Base-by-base conservation (phyloP, 1,140 invertebrate species). In the Solen grandis region DNA sequence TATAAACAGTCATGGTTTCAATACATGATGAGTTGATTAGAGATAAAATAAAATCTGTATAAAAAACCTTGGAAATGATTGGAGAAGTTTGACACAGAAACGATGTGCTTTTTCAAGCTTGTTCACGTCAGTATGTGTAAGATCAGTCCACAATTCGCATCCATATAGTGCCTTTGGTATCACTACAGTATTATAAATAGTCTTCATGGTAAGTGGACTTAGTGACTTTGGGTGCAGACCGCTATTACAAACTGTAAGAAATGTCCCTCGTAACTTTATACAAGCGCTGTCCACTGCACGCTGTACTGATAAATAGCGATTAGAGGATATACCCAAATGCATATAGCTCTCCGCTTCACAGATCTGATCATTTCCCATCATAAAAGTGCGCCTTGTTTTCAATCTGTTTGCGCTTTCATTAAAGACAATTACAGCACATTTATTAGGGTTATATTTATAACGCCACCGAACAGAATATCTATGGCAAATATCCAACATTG, bases 91-190 rank as follows among this genome's bases (percentile, higher is more conserved):
- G 2, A 70, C 0, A 38, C 68, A 70, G 38, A 54, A 70, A 3
- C 50, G 8, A 22, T 70, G 68, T 2, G 50, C 22, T 2, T 5
- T 31, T 54, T 70, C 29, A 1, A 52, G 29, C n/a, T 36, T 1
- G 14, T 31, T 10, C 27, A 70, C 57, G 52, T 55, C 52, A 5
- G 46, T n/a, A 0, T 0, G 4, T 1, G 68, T 55, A 22, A 35
- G 36, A 1, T 3, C 10, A 27, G 19, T 55, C 68, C 70, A 73
- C 16, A 60, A 19, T 31, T 60, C 70, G 33, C 70, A 60, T 2
- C 70, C 57, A 35, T 60, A 73, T 60, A 73, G 16, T 0, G 54
- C 55, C 27, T 73, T 59, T 4, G 70, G 70, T 5, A 73, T 8
- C 0, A 59, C 54, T 13, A 60, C 25, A 25, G 70, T 27, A 2